Evolutionary conservation across 2,888 invertebrate species (phyloP).

Genomic region (Nowickia ferox): DNA sequence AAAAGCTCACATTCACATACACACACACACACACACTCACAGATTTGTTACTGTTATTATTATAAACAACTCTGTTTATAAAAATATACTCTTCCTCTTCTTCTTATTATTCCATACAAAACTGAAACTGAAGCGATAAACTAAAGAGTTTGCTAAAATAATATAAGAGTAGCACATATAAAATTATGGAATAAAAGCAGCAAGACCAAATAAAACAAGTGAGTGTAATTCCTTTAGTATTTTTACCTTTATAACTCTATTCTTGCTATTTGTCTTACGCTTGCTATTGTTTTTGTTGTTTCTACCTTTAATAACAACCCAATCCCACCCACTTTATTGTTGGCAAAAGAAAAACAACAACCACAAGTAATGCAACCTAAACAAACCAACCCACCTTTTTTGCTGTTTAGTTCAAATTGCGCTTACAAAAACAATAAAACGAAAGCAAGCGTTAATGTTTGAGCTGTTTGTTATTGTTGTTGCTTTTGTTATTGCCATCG

Average conservation of each 20-base stretch:
- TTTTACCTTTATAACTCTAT: conserved; percentile 66
- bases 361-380: conserved; percentile 52
- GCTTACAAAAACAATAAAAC: conserved; percentile 57
- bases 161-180: conserved; percentile 55
- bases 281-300: conserved; percentile 45
- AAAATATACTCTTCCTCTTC: conserved; percentile 7
- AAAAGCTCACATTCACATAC: conserved; percentile 22
- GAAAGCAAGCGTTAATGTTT: conserved; percentile 47
- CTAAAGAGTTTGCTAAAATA: conserved; percentile 55
- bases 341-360: conserved; percentile 46
- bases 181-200: conserved; percentile 9
- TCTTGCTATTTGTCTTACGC: conserved; percentile 14
- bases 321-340: conserved; percentile 68
- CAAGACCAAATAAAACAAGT: conserved; percentile 11
- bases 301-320: conserved; percentile 57
- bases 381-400: conserved; percentile 70
- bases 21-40: background rate
- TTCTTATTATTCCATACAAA: conserved; percentile 10
- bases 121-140: conserved; percentile 33
- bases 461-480: conserved; percentile 29
- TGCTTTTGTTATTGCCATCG: conserved; percentile 7
- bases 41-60: conserved; percentile 19
- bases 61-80: conserved; percentile 55
- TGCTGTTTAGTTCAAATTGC: conserved; percentile 35
- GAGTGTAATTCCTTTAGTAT: conserved; percentile 56